phyloP scores from a whole-genome alignment of 2,888 invertebrate species.

The Metacarcinus magister region DNA sequence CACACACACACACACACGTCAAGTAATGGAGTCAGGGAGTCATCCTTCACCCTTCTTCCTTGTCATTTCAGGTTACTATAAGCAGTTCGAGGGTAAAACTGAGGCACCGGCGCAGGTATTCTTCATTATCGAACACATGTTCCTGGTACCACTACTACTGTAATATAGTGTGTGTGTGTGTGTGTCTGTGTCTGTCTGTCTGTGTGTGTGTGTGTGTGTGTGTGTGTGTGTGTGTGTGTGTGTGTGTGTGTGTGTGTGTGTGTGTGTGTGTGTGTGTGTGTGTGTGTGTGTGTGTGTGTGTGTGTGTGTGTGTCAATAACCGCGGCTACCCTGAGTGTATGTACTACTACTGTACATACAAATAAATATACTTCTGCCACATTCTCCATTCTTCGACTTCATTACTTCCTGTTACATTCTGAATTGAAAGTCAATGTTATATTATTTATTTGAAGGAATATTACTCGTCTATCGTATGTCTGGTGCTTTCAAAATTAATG shows the following conservation, averaged over 20 bases:
- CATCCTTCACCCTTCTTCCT: neutral
- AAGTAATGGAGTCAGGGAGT: neutral
- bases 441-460: too few relatives aligned
- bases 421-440: too few relatives aligned
- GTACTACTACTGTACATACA: too few relatives aligned
- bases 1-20: neutral
- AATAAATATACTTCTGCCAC: too few relatives aligned
- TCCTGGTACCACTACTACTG: neutral
- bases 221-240: slow-evolving; percentile 26
- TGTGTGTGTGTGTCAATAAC: neutral
- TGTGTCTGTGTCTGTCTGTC: neutral
- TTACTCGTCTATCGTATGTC: too few relatives aligned
- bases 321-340: too few relatives aligned
- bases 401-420: too few relatives aligned
- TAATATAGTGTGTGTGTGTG: neutral
- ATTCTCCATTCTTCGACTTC: too few relatives aligned
- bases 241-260: slow-evolving; percentile 26
- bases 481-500: too few relatives aligned
- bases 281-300: slow-evolving; percentile 7
- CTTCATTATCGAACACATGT: neutral
- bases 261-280: slow-evolving; percentile 26
- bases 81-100: neutral
- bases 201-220: slow-evolving; percentile 26
- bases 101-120: neutral
- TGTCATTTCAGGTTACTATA: neutral